These are phyloP conservation scores for Aphelenchoides besseyi DNA, from an alignment of 1,140 invertebrate species.

Conservation along the genomic window DNA sequence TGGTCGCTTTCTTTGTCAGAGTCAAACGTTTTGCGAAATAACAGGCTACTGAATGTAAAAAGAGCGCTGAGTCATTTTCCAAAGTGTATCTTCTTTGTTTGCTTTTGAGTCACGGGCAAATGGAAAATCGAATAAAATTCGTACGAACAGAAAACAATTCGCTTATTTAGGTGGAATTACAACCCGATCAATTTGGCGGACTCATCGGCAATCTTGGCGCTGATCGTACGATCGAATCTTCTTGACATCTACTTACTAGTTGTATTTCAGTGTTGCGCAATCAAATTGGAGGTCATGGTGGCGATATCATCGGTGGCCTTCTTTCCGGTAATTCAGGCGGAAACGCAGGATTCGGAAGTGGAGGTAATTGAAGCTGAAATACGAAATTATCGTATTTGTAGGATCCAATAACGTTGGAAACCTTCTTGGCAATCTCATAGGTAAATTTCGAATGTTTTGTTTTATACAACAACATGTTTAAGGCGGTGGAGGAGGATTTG, in stretches of 20 bases:
- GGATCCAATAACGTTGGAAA: conserved; percentile 27
- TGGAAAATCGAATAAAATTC: too few species aligned
- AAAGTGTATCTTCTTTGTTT: too few species aligned
- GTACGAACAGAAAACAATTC: too few species aligned
- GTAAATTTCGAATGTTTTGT: too few species aligned
- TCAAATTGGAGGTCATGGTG: conserved; percentile 33
- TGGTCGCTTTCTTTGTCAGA: background rate
- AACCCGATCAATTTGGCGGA: conserved; percentile 59
- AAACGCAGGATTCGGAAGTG: too few species aligned
- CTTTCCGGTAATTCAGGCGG: conserved; percentile 37
- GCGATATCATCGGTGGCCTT: conserved; percentile 41
- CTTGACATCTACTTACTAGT: conserved; percentile 48
- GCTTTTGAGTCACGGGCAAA: too few species aligned
- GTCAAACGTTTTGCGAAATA: background rate
- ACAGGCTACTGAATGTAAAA: background rate
- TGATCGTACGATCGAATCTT: too few species aligned
- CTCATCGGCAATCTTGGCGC: conserved; percentile 60
- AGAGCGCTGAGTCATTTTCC: too few species aligned
- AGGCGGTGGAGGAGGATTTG: too few species aligned
- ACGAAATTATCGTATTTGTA: conserved; percentile 1
- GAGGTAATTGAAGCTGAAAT: too few species aligned
- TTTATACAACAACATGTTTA: too few species aligned
- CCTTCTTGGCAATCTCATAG: conserved; percentile 26
- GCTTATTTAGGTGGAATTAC: conserved; percentile 53
- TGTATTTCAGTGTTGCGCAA: background rate